Base-by-base conservation (phyloP, 2,113 vertebrate species). In the Lagenorhynchus albirostris region DNA sequence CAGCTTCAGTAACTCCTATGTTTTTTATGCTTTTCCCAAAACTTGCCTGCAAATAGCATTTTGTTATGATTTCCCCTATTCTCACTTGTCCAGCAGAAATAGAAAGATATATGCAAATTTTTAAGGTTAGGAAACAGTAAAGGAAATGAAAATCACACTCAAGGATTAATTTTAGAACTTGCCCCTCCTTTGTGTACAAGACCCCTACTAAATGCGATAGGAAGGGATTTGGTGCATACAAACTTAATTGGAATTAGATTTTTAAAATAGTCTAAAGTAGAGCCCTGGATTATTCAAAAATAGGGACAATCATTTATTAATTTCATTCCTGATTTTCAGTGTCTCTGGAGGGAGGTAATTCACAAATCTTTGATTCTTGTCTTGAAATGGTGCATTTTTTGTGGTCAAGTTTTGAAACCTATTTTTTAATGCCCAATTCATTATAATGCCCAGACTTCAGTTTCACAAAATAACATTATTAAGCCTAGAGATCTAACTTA, bases 241-340 rank as follows among this genome's bases (percentile, higher is more conserved):
- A 65, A 53, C 13, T 63, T 85, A 81, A 84, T n/a, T 13, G 25
- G 55, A 58, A 94, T 36, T 62, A 36, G 12, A 93, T 73, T 92
- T 97, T 47, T 1, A 93, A 87, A 93, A 76, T 50, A 95, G 36
- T 44, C 31, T 87, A 68, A 81, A 89, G 17, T 70, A 31, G 9
- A 95, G 3, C 21, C 17, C 53, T 89, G 14, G 41, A 55, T 80
- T 95, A 92, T 88, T 87, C 76, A 90, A 97, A 96, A 92, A 89
- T 62, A 80, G 18, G 50, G 26, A 38, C 15, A 68, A 70, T 79
- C 10, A 83, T 92, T 83, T 60, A 41, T 87, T 60, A 80, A 74
- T 76, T 50, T 65, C 8, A 67, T 47, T 13, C 17, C 29, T 67
- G 17, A 65, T 26, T 95, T 53, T 79, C 63, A 77, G 11, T 67